These are phyloP conservation scores for Triplophysa rosa DNA, from an alignment of 2,113 vertebrate genomes.

Conservation along the genomic window DNA sequence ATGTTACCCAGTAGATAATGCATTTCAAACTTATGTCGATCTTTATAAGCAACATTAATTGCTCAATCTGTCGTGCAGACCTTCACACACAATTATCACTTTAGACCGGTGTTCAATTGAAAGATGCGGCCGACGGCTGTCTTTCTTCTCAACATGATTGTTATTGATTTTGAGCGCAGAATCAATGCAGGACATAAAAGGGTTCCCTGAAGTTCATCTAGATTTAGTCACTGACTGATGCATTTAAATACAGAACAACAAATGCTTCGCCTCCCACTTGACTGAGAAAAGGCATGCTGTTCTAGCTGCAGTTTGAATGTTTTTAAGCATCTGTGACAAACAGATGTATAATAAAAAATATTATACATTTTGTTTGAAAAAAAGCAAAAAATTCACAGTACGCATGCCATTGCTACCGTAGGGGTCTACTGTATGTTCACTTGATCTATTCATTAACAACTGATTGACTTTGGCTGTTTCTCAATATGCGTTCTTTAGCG, in stretches of 20 bases:
- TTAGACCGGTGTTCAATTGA: neutral
- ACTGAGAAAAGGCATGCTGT: neutral
- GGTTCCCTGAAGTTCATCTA: constrained; percentile 1
- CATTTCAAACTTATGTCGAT: no score
- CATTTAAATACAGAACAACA: constrained; percentile 18
- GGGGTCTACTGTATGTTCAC: no score
- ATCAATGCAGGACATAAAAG: constrained; percentile 12
- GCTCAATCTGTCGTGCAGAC: neutral
- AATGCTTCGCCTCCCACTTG: constrained; percentile 24
- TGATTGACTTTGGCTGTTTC: no score
- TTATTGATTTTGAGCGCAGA: neutral
- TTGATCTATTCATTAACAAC: no score
- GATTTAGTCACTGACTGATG: constrained; percentile 8
- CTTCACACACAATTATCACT: neutral
- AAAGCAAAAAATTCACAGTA: no score
- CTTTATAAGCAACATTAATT: no score
- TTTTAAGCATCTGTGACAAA: neutral
- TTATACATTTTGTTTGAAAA: no score
- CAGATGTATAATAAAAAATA: no score
- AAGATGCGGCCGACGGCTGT: neutral
- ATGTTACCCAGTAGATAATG: no score
- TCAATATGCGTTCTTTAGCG: no score
- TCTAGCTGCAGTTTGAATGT: neutral
- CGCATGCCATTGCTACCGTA: no score
- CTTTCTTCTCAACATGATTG: neutral